Percentiles rank a stretch among this genome's conserved stretches.
Conservation (phyloP, 2,113 vertebrate species). For the mouse (Mus musculus) region DNA sequence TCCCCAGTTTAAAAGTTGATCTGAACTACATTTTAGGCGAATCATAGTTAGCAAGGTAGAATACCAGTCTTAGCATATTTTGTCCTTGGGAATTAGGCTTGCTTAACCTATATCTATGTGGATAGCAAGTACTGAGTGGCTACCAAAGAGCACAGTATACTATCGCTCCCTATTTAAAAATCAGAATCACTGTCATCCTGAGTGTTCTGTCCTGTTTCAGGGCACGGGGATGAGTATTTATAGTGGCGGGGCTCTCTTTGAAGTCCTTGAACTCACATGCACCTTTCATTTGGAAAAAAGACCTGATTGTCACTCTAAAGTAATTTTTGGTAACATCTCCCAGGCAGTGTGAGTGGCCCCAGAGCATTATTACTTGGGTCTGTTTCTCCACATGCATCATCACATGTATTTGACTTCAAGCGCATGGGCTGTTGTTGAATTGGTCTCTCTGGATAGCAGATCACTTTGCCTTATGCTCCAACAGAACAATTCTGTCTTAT, state of each 20-base stretch:
- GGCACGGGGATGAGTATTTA: conserved; percentile 18
- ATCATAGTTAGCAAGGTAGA: conserved; percentile 8
- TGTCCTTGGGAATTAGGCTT: conserved; percentile 36
- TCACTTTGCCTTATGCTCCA: background rate
- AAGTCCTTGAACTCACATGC: conserved; percentile 29
- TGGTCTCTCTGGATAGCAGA: background rate
- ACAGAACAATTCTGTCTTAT: background rate
- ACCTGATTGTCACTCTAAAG: background rate
- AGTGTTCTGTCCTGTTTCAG: conserved; percentile 28
- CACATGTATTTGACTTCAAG: background rate
- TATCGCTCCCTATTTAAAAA: conserved; percentile 39
- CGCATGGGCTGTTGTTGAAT: background rate
- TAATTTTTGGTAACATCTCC: conserved; percentile 60
- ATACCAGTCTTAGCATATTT: background rate
- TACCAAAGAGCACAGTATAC: background rate
- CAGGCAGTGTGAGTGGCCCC: background rate
- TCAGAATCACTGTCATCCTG: conserved; percentile 22
- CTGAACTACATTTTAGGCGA: background rate
- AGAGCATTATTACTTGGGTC: background rate
- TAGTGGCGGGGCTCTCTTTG: conserved; percentile 39
- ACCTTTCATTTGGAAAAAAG: conserved; percentile 8
- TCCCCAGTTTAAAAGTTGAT: conserved; percentile 23
- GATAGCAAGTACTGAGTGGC: conserved; percentile 38
- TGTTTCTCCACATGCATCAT: background rate
- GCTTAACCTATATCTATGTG: conserved; percentile 57